phyloP scores from a whole-genome alignment of 1,140 invertebrate genomes.

The Dinoponera quadriceps region DNA sequence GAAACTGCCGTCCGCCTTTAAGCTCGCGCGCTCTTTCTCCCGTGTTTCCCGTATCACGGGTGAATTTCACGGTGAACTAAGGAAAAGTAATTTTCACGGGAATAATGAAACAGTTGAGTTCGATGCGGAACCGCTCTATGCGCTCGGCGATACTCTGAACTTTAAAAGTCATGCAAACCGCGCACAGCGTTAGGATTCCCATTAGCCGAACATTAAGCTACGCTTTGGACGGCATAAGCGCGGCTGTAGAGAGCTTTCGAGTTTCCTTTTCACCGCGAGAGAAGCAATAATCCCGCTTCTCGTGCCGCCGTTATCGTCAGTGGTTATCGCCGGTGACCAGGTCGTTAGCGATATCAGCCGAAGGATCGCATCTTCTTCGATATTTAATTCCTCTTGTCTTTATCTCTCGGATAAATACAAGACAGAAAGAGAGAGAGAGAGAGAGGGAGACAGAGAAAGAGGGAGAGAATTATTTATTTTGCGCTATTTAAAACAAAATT shows the following conservation, averaged over 20 bases:
- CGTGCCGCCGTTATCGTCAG: neutral
- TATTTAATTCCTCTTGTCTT: neutral
- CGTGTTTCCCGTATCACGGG: neutral
- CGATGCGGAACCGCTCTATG: neutral
- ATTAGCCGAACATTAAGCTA: neutral
- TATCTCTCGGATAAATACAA: neutral
- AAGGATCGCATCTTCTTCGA: neutral
- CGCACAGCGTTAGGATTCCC: neutral
- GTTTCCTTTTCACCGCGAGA: neutral
- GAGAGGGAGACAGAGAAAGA: no score
- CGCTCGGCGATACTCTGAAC: conserved; percentile 14
- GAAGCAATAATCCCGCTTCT: neutral
- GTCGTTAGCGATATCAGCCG: neutral
- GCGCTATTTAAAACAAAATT: no score
- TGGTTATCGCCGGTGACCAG: neutral
- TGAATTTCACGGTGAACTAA: conserved; percentile 17
- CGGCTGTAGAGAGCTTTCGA: neutral
- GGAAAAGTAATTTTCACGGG: neutral
- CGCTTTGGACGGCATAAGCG: neutral
- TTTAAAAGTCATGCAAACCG: conserved; percentile 31
- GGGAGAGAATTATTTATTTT: no score
- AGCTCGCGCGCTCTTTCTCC: neutral
- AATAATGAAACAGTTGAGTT: neutral
- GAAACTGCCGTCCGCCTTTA: neutral
- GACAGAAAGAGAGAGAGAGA: no score